Evolutionary conservation across 1,140 invertebrate species (phyloP), one percentile per base, ranked within the genome.

Genomic region (Meloidogyne floridensis): DNA sequence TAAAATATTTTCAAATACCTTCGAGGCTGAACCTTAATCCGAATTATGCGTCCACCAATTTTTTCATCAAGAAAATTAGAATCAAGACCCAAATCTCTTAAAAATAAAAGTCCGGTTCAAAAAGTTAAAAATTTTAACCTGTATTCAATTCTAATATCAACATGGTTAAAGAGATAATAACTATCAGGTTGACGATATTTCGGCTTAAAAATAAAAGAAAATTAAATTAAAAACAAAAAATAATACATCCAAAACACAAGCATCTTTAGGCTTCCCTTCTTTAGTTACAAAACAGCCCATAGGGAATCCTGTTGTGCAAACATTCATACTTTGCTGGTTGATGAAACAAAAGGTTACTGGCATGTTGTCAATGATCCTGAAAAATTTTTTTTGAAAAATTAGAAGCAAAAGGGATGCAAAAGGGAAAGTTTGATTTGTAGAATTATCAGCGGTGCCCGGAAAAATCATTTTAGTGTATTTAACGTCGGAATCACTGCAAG

Each of bases 141-240:
- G 91, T 98, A 99, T 13, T 93, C 95, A 71, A 99, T 94, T 75
- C 92, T 93, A 80, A 99, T 92, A 90, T 98, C 95, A 11, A 98
- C 95, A 91, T 99, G 97, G 91, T 99, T 99, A 91, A 96, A 98
- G 20, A 98, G 91, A 91, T 96, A 98, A 90, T 94, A 97, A 1
- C 93, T 94, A 83, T 94, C 93, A 1, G 92, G 90, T 83, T 92
- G 91, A 82, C 91, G 81, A 81, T 87, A 90, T 56, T 65, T 65
- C 83, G 83, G 51, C 59, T 91, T 87, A 92, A 73, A 82, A 74
- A 54, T 20, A 47, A 11, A 70, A 15, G 2, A 47, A 70, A n/a
- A 18, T 13, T 72, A 11, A 43, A 10, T 5, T 9, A n/a, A 43
- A 79, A 15, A 79, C 3, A 47, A 47, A 13, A 72, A 42, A 10